These are phyloP conservation scores for Sebastes hubbsi DNA, from an alignment of 2,797 vertebrate species.

Conservation along the genomic window DNA sequence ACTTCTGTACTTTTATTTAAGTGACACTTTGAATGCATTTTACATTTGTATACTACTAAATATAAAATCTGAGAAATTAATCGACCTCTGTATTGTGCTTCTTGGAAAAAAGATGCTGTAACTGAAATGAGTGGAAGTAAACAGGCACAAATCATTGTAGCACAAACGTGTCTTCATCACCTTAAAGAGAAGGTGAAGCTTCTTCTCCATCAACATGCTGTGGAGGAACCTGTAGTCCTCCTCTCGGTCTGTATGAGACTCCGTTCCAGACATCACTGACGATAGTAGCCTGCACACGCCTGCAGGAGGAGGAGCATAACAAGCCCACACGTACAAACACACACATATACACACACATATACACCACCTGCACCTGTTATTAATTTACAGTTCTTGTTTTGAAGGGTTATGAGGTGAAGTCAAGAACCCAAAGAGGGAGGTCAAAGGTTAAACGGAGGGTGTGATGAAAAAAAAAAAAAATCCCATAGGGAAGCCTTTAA, in stretches of 20 bases:
- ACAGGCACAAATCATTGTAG: not conserved
- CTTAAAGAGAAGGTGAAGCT: constrained; percentile 93
- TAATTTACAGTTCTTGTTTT: constrained; percentile 16
- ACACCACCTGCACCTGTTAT: constrained; percentile 6
- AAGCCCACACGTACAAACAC: not conserved
- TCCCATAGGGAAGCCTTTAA: not conserved
- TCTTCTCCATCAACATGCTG: constrained; percentile 95
- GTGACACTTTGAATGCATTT: not conserved
- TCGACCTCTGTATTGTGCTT: not conserved
- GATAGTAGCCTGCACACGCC: constrained; percentile 86
- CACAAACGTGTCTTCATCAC: constrained; percentile 33
- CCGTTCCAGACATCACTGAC: constrained; percentile 88
- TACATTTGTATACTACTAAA: not conserved
- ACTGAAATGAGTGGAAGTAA: not conserved
- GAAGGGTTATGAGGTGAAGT: constrained; percentile 21
- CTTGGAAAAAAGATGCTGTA: not conserved
- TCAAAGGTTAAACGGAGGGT: constrained; percentile 33
- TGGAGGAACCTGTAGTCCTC: constrained; percentile 96
- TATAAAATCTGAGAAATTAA: not conserved
- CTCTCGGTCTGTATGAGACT: constrained; percentile 88
- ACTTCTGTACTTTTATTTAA: no score
- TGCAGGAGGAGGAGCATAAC: constrained; percentile 68
- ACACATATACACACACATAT: not conserved
- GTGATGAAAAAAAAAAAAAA: constrained; percentile 4
- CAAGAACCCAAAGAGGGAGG: constrained; percentile 15